These are phyloP conservation scores for Sebastes hubbsi DNA, from an alignment of 2,797 vertebrate genomes.

Conservation along the genomic window DNA sequence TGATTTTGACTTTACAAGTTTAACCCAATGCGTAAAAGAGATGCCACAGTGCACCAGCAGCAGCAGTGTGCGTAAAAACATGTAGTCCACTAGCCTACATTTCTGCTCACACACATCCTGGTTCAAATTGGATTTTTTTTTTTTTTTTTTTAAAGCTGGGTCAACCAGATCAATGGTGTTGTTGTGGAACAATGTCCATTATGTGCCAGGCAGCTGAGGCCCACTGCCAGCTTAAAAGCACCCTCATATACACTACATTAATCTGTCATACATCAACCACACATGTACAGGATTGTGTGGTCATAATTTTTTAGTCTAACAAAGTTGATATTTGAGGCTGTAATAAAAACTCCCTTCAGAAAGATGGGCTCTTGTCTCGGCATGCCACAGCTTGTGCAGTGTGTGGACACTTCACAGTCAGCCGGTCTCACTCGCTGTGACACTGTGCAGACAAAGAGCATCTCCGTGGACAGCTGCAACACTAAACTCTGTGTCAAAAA, in stretches of 20 bases:
- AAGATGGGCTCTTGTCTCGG: neutral
- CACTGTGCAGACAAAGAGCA: slow-evolving; percentile 54
- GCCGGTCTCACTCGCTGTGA: slow-evolving; percentile 37
- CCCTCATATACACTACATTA: neutral
- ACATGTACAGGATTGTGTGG: neutral
- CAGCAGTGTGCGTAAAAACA: neutral
- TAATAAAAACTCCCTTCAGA: neutral
- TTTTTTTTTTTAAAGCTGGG: slow-evolving; percentile 61
- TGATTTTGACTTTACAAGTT: slow-evolving; percentile 20
- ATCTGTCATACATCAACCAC: neutral
- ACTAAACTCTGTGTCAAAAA: slow-evolving; percentile 18
- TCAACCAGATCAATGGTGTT: slow-evolving; percentile 73
- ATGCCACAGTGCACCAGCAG: neutral
- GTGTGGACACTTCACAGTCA: slow-evolving; percentile 41
- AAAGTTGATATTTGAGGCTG: neutral
- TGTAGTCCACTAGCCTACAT: slow-evolving; percentile 58
- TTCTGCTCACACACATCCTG: slow-evolving; percentile 40
- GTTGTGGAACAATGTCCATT: slow-evolving; percentile 60
- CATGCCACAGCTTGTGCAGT: slow-evolving; percentile 1
- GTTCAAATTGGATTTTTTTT: slow-evolving; percentile 62
- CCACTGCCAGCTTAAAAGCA: slow-evolving; percentile 15
- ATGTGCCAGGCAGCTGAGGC: slow-evolving; percentile 15
- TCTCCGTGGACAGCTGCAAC: slow-evolving; percentile 40
- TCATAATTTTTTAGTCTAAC: neutral
- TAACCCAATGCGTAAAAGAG: neutral